Evolutionary conservation across 2,113 vertebrate genomes (phyloP), one percentile per base, ranked within the genome.

Genomic region (Thinocorus orbignyianus): DNA sequence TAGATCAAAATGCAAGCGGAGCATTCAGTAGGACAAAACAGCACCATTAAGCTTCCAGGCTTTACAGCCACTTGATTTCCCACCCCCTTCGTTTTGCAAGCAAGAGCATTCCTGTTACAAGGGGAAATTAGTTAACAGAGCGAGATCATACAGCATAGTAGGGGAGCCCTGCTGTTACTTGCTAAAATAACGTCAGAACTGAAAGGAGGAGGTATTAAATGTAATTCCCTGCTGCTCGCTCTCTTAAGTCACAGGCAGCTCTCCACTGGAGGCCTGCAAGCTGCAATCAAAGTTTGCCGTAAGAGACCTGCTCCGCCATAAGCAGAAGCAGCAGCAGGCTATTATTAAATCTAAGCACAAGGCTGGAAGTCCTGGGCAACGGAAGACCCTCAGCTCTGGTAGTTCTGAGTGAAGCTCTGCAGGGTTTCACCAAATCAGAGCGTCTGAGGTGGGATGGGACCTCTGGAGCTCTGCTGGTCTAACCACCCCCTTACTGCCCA

Each of bases 131-230:
- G 88, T 83, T 92, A 95, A 62, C 39, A 71, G 91, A 72, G 80
- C 2, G 1, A 92, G 94, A 92, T 81, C 93, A 68, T 25, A 68
- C 33, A 79, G 89, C 86, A 16, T 90, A 74, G 81, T 81, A 74
- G 89, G 65, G 91, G 81, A 95, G 52, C 84, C 84, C 94, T 93
- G 93, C 95, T 95, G 94, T 79, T 90, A 24, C 74, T 92, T 42
- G 70, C 89, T 73, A 92, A 68, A 88, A 85, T 81, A 81, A 93
- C 35, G 81, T 95, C 78, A 91, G 94, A 85, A 58, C 52, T 65
- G 94, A 55, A 61, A 92, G 80, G 54, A 91, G 94, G 93, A 82
- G 83, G 84, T 57, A 94, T 95, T 60, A 95, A 91, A 87, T 85
- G 65, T 30, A 80, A 57, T 69, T 87, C 93, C 95, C 95, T 65